Evolutionary conservation across 2,888 invertebrate genomes (phyloP).

Genomic region (Drosophila sordidula): DNA sequence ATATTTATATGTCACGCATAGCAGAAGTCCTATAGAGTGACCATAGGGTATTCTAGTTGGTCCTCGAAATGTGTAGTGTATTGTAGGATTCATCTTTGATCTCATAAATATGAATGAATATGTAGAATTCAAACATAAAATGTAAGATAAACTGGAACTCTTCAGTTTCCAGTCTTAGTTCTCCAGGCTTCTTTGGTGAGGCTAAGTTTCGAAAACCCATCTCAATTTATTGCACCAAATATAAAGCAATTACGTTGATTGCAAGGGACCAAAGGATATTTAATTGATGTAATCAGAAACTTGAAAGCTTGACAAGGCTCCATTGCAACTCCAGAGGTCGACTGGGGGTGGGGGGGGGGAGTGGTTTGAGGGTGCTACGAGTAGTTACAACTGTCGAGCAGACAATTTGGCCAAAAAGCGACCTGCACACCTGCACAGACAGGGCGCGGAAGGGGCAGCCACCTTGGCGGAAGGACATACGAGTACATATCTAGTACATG

Average conservation of each 20-base stretch:
- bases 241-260: slow-evolving; percentile 33
- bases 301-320: slow-evolving; percentile 20
- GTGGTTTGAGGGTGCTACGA: not conserved
- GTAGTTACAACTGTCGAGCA: slow-evolving; percentile 14
- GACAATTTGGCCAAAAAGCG: slow-evolving; percentile 30
- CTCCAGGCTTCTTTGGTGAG: too few species aligned
- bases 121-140: too few species aligned
- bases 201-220: too few species aligned
- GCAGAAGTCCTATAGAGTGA: too few species aligned
- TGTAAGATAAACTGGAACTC: not conserved
- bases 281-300: slow-evolving; percentile 40
- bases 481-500: slow-evolving; percentile 28
- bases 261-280: slow-evolving; percentile 25
- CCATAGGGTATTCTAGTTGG: too few species aligned
- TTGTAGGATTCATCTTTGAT: too few species aligned
- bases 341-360: too few species aligned
- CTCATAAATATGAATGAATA: too few species aligned
- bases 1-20: too few species aligned
- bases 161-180: too few species aligned
- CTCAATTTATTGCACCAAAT: slow-evolving; percentile 5
- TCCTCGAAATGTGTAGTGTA: too few species aligned
- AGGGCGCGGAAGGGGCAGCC: not conserved
- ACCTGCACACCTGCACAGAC: slow-evolving; percentile 15
- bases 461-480: slow-evolving; percentile 23
- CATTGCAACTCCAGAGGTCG: slow-evolving; percentile 1